These are phyloP conservation scores for Apocheima hispidaria DNA, from an alignment of 2,888 invertebrate genomes.

Conservation along the genomic window DNA sequence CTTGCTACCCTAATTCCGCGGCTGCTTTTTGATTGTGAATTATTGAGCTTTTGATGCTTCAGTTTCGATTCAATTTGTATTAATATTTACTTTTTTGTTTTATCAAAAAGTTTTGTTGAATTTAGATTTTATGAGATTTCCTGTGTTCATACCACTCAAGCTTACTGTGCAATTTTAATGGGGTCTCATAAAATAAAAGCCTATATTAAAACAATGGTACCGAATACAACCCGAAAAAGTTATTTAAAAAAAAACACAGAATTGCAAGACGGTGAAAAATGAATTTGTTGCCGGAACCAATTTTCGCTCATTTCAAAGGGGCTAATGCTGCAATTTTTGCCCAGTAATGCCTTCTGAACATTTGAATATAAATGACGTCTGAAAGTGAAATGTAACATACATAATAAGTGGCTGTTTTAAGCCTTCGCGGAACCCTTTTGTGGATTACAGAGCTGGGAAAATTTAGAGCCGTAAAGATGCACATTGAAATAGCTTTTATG, in stretches of 20 bases:
- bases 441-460: conserved; percentile 71
- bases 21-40: conserved; percentile 82
- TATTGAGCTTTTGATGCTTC: conserved; percentile 80
- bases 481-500: not conserved
- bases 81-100: conserved; percentile 67
- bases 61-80: conserved; percentile 75
- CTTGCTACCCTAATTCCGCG: conserved; percentile 83
- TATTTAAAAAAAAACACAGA: conserved; percentile 44
- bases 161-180: not conserved
- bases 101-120: conserved; percentile 29
- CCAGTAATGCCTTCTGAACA: conserved; percentile 84
- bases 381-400: conserved; percentile 87
- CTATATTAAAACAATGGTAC: not conserved
- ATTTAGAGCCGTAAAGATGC: conserved; percentile 28
- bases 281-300: conserved; percentile 71
- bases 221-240: conserved; percentile 36
- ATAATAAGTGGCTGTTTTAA: conserved; percentile 87
- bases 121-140: conserved; percentile 3
- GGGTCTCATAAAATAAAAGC: not conserved
- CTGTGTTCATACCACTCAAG: not conserved
- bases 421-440: conserved; percentile 84
- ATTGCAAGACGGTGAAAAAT: conserved; percentile 58
- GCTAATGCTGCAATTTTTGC: conserved; percentile 84
- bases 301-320: conserved; percentile 80
- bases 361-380: conserved; percentile 87